These are phyloP conservation scores for Pavo muticus DNA, from an alignment of 2,113 vertebrate species.

Conservation along the genomic window DNA sequence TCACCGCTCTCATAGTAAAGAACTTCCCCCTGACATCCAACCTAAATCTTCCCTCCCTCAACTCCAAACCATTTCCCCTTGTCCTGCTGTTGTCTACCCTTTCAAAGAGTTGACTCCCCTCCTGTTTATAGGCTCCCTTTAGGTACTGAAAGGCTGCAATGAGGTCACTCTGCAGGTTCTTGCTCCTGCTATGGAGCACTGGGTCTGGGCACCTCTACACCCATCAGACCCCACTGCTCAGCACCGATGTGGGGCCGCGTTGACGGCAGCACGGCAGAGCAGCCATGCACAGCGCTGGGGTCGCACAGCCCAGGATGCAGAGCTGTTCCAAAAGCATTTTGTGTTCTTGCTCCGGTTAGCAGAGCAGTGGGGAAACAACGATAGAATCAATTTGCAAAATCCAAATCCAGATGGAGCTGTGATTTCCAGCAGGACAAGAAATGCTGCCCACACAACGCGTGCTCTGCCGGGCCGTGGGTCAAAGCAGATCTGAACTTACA, in stretches of 20 bases:
- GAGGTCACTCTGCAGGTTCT: background rate
- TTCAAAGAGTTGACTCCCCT: no score
- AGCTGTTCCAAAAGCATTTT: accelerated
- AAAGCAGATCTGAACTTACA: accelerated
- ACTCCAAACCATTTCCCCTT: no score
- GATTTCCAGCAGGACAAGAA: background rate
- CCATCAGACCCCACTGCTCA: accelerated
- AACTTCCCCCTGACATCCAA: no score
- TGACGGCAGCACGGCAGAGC: accelerated
- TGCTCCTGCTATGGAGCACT: accelerated
- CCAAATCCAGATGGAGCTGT: background rate
- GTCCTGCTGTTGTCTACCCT: no score
- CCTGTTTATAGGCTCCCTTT: no score
- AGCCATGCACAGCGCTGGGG: background rate
- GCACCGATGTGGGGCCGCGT: accelerated
- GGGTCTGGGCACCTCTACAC: background rate
- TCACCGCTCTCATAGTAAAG: no score
- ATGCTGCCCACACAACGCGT: background rate
- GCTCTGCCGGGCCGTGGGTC: background rate
- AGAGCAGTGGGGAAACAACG: background rate
- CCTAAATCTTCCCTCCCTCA: no score
- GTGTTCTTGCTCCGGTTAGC: background rate
- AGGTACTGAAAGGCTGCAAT: no score
- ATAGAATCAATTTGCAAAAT: background rate
- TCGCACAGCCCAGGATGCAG: accelerated